phyloP scores from a whole-genome alignment of 2,113 vertebrate species.

The Lycaon pictus region DNA sequence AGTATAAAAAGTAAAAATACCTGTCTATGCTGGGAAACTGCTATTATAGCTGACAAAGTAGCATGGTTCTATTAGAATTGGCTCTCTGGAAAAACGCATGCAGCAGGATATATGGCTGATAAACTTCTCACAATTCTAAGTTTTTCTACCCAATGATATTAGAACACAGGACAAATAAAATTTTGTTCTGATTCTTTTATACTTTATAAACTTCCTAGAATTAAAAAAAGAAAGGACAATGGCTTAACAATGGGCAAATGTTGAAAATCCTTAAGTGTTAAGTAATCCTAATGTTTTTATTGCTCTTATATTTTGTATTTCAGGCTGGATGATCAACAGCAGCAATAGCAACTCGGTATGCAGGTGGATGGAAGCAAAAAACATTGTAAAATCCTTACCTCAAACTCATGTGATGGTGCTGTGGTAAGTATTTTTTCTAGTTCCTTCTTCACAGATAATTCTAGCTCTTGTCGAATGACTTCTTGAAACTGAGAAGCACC shows the following conservation, averaged over 20 bases:
- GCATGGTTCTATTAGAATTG: neutral
- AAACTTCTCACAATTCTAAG: slow-evolving; percentile 38
- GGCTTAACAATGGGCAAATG: neutral
- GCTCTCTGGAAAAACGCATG: slow-evolving; percentile 8
- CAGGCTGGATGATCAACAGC: neutral
- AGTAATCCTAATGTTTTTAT: slow-evolving; percentile 21
- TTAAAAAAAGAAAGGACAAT: neutral
- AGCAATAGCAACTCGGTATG: neutral
- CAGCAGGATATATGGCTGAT: neutral
- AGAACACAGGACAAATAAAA: slow-evolving; percentile 65
- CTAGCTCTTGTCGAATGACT: slow-evolving; percentile 97
- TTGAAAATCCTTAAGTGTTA: slow-evolving; percentile 24
- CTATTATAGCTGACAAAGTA: neutral
- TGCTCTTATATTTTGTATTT: neutral
- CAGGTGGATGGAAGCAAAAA: neutral
- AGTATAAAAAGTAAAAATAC: slow-evolving; percentile 29
- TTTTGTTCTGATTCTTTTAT: slow-evolving; percentile 17
- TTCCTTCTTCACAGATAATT: slow-evolving; percentile 95
- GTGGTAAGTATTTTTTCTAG: slow-evolving; percentile 94
- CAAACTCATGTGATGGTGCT: slow-evolving; percentile 88
- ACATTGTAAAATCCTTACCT: slow-evolving; percentile 86
- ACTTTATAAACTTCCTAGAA: slow-evolving; percentile 44
- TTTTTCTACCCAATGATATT: neutral
- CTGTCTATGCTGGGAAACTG: neutral
- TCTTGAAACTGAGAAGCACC: slow-evolving; percentile 96